phyloP scores from a whole-genome alignment of 2,888 invertebrate genomes.

The Orchestes rusci region DNA sequence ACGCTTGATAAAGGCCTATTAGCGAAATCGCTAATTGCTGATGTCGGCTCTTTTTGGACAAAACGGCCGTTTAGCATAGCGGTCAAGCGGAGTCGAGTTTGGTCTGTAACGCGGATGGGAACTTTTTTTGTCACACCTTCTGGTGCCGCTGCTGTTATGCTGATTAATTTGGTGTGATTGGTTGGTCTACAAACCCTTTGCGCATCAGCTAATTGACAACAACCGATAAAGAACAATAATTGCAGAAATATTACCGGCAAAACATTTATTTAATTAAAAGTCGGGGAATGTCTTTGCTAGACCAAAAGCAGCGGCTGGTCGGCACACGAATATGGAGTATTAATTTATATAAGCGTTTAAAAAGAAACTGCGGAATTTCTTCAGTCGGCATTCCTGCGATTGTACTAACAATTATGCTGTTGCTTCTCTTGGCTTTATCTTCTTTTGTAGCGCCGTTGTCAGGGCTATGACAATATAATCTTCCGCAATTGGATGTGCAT shows the following conservation, averaged over 20 bases:
- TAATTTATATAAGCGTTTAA: conserved; percentile 22
- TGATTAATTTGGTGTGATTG: no score
- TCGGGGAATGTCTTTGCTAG: conserved; percentile 17
- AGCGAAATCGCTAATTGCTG: conserved; percentile 19
- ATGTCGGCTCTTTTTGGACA: conserved; percentile 9
- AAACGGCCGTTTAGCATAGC: conserved; percentile 14
- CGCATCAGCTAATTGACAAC: no score
- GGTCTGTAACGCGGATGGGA: conserved; percentile 8
- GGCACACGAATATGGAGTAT: conserved; percentile 20
- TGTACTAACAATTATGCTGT: conserved; percentile 20
- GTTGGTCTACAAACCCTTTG: no score
- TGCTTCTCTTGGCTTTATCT: background rate
- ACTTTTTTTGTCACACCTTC: no score
- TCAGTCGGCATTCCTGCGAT: conserved; percentile 17
- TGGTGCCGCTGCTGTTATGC: no score
- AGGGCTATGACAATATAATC: conserved; percentile 18
- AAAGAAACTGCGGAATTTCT: conserved; percentile 20
- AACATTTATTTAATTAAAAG: conserved; percentile 15
- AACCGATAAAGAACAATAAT: no score
- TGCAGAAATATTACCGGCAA: conserved; percentile 14
- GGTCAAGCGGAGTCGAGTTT: conserved; percentile 14
- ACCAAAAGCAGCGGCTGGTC: conserved; percentile 12
- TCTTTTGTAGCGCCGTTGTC: conserved; percentile 14
- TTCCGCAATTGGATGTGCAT: conserved; percentile 9
- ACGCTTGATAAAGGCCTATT: conserved; percentile 20